Evolutionary conservation across 2,113 vertebrate species (phyloP).

Genomic region (Myotis brandtii): DNA sequence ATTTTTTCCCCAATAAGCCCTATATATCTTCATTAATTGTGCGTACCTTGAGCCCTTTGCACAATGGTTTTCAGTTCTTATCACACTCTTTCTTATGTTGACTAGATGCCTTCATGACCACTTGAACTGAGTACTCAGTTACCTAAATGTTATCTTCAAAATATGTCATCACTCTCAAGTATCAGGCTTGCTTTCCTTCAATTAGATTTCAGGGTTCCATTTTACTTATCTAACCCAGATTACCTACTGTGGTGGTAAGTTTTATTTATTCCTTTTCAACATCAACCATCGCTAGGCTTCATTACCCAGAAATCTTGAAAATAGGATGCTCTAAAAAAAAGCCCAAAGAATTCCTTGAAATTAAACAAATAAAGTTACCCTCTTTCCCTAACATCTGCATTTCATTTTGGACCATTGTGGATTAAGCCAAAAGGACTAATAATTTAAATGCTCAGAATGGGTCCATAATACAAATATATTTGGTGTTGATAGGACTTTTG

Average conservation of each 20-base stretch:
- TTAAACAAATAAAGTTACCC: not conserved
- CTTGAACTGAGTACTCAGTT: not conserved
- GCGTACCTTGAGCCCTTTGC: not conserved
- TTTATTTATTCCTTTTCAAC: not conserved
- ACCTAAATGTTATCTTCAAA: not conserved
- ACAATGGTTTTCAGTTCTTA: not conserved
- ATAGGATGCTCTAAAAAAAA: not conserved
- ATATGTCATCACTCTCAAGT: not conserved
- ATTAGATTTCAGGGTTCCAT: not conserved
- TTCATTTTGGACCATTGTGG: not conserved
- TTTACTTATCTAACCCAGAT: not conserved
- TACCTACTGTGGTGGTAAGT: not conserved
- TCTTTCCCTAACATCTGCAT: not conserved
- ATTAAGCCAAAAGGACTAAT: not conserved
- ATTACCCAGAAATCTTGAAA: not conserved
- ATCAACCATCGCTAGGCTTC: not conserved
- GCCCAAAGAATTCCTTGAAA: not conserved
- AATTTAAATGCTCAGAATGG: not conserved
- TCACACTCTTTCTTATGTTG: not conserved
- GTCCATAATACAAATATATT: not conserved
- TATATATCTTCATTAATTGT: not conserved
- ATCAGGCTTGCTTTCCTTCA: not conserved
- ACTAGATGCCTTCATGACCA: not conserved
- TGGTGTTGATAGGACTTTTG: not conserved
- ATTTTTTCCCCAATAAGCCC: not conserved